phyloP scores from a whole-genome alignment of 2,888 invertebrate species.

The Aethes cnicana region DNA sequence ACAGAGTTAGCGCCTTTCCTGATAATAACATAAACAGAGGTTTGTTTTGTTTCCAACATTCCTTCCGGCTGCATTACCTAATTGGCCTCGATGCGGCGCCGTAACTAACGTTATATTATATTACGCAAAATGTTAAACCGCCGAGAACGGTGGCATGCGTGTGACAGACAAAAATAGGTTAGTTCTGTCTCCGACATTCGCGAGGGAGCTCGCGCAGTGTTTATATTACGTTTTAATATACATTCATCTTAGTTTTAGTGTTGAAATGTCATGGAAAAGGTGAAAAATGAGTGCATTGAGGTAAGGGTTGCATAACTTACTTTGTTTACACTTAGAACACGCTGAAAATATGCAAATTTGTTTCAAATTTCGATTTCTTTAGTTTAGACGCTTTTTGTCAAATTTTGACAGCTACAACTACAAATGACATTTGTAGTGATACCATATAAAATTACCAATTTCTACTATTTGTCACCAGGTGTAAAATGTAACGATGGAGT shows the following conservation, averaged over 20 bases:
- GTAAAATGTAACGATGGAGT: constrained; percentile 50
- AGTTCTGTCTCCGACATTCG: constrained; percentile 43
- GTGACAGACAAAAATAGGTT: constrained; percentile 70
- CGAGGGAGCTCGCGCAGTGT: constrained; percentile 35
- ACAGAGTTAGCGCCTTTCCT: not conserved
- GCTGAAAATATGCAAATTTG: constrained; percentile 32
- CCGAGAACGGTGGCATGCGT: constrained; percentile 38
- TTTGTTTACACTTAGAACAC: constrained; percentile 20
- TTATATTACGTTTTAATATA: constrained; percentile 39
- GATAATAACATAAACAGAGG: constrained; percentile 3
- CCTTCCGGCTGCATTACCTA: constrained; percentile 29
- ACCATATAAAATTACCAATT: constrained; percentile 23
- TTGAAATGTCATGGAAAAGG: constrained; percentile 30
- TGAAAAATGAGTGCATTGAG: constrained; percentile 33
- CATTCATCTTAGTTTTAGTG: constrained; percentile 32
- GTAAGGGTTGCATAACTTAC: constrained; percentile 28
- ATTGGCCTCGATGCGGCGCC: constrained; percentile 15
- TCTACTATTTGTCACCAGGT: constrained; percentile 33
- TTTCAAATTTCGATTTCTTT: constrained; percentile 29
- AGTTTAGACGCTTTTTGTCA: constrained; percentile 25
- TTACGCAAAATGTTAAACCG: constrained; percentile 37
- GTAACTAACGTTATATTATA: constrained; percentile 25
- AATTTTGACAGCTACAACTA: constrained; percentile 16
- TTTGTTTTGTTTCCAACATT: constrained; percentile 17
- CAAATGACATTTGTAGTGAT: constrained; percentile 25